Conservation (phyloP, 2,113 vertebrate genomes). For the Puma concolor region DNA sequence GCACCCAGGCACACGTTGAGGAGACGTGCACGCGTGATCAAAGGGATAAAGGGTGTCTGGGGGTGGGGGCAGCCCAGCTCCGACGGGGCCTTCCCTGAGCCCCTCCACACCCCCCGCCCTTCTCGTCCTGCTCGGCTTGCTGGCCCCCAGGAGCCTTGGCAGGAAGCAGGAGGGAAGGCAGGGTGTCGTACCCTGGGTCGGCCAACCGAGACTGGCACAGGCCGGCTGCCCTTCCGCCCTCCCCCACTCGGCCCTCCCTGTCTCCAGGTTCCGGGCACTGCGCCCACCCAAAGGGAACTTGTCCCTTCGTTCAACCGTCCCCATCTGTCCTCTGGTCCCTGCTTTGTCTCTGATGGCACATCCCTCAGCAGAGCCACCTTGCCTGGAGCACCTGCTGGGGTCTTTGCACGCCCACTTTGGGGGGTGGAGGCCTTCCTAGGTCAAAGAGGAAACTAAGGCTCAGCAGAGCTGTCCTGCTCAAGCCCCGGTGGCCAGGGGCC, state of each 20-base stretch:
- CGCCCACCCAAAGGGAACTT: background rate
- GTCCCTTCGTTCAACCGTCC: background rate
- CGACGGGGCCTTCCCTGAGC: background rate
- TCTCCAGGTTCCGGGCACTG: background rate
- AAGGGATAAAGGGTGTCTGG: accelerated
- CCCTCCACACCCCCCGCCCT: background rate
- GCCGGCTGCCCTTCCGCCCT: background rate
- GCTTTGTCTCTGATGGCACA: background rate
- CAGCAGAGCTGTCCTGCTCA: background rate
- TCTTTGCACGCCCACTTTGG: accelerated
- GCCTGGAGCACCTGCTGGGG: accelerated
- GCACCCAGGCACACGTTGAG: accelerated
- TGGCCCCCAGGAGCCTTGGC: background rate
- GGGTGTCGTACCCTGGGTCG: accelerated
- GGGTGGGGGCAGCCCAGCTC: accelerated
- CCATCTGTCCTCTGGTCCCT: background rate
- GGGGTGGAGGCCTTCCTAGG: no score
- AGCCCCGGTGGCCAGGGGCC: background rate
- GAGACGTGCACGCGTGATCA: no score
- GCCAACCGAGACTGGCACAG: background rate
- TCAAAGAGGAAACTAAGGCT: background rate
- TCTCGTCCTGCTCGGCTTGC: accelerated
- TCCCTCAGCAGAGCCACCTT: background rate
- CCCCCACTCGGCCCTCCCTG: no score
- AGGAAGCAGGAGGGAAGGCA: background rate